These are phyloP conservation scores for Phoenicopterus ruber DNA, from an alignment of 2,113 vertebrate species.

Conservation along the genomic window DNA sequence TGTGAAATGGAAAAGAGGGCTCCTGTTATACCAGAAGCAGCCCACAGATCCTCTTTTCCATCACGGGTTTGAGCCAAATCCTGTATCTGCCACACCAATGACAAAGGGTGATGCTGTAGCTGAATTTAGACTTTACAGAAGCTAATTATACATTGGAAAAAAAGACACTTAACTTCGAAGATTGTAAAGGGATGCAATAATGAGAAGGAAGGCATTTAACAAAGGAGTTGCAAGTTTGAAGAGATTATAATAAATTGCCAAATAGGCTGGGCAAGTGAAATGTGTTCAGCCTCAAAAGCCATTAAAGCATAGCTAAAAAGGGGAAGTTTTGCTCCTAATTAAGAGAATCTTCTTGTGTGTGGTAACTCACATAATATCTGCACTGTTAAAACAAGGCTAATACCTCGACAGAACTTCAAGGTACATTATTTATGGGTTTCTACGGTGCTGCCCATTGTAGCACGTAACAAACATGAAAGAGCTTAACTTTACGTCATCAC, in stretches of 20 bases:
- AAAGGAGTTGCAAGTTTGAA: background rate
- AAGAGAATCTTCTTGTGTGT: background rate
- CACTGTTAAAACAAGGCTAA: constrained; percentile 30
- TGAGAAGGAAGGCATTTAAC: background rate
- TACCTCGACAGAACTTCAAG: constrained; percentile 42
- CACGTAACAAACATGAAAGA: constrained; percentile 41
- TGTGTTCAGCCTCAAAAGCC: background rate
- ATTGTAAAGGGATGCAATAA: background rate
- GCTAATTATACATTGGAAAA: background rate
- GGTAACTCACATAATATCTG: constrained; percentile 19
- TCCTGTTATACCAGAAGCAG: background rate
- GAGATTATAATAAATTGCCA: background rate
- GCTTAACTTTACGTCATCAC: background rate
- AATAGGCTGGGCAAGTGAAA: background rate
- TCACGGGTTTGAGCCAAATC: background rate
- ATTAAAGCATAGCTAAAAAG: background rate
- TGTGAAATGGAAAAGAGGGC: background rate
- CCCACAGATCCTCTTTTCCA: background rate
- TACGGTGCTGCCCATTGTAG: background rate
- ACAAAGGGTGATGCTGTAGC: accelerated
- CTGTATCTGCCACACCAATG: accelerated
- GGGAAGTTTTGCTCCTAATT: constrained; percentile 9
- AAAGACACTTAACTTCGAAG: background rate
- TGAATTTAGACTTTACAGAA: background rate
- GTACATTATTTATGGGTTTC: constrained; percentile 28